Base-by-base conservation (phyloP, 2,888 invertebrate species). In the Apotomis betuletana region DNA sequence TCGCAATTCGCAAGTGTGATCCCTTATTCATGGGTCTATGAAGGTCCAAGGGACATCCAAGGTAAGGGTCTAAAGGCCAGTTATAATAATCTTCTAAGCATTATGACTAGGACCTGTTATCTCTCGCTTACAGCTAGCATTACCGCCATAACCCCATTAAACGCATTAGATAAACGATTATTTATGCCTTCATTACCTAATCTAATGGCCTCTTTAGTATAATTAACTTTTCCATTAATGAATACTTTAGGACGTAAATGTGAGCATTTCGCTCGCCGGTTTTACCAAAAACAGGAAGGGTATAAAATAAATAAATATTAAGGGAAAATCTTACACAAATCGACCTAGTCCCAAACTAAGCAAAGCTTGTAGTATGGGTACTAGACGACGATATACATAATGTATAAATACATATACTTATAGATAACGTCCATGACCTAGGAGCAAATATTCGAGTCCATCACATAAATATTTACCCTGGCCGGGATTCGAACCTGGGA, bases 131-230 rank as follows among this genome's bases (percentile, higher is more conserved):
- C 44, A 12, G 27, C 36, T 51, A 62, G 49, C n/a, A 51, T 46
- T 44, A 27, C 27, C 13, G 44, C 44, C 27, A 15, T 65, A 55
- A 65, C 44, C 12, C 44, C 55, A 46, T 54, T 61, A 61, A 61
- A 61, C 60, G 54, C 63, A 41, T 41, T 15, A 64, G 54, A 46
- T 65, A 65, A 65, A 59, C 51, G 59, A 38, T 41, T 44, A 44
- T 59, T 58, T 67, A 65, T 9, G 44, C 54, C 27, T 60, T 60
- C 52, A 68, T 60, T 68, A 54, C 41, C 13, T 59, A 52, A 68
- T 68, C 8, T 60, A 44, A 51, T 27, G 52, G 60, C 9, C 41
- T 13, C 51, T 54, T 49, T 38, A 38, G 51, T 41, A 44, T 59
- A 44, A 52, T 67, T 59, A 44, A 38, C 13, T 52, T 63, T 41